Base-by-base conservation (phyloP, 2,888 invertebrate genomes). In the Cotesia congregata region DNA sequence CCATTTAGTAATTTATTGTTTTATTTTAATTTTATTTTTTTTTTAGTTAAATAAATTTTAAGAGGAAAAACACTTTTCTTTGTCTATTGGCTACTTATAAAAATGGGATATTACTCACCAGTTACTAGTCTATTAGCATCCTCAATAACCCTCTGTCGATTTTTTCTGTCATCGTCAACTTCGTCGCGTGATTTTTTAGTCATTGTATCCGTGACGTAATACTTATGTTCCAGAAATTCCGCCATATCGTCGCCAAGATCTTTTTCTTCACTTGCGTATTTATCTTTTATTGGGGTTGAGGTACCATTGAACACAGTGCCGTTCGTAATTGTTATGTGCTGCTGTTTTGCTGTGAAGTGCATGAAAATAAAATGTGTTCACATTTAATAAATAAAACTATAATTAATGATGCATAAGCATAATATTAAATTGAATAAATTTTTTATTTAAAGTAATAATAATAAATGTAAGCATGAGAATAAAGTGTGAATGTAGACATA, bases 301-400 rank as follows among this genome's bases (percentile, higher is more conserved):
- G 89, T 89, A 84, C 89, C 89, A 84, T 88, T 89, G 86, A 88
- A 86, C 83, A 87, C 86, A 85, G 88, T 89, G 87, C 88, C 88
- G 84, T 89, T 89, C 83, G 89, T 88, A 83, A 89, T 89, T 81
- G 88, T 87, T 84, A 86, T 83, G 86, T 88, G 89, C 88, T 86
- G 87, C 74, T 77, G 80, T 85, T 87, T 88, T 78, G 86, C 89
- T 89, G 89, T 87, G 83, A 83, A 85, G 87, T 88, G 86, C 86
- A 85, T 12, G 12, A 78, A 82, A 81, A 69, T 38, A 38, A 69
- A n/a, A 20, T 40, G 70, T 74, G 70, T 71, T 30, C 30, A 50
- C n/a, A 70, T 12, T 67, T 68, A 62, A 80, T 79, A 72, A 79
- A 70, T 65, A 71, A 73, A 72, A 20, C 73, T 67, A 62, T 74